Base-by-base conservation (phyloP, 2,888 invertebrate genomes). In the Galerucella pusilla region DNA sequence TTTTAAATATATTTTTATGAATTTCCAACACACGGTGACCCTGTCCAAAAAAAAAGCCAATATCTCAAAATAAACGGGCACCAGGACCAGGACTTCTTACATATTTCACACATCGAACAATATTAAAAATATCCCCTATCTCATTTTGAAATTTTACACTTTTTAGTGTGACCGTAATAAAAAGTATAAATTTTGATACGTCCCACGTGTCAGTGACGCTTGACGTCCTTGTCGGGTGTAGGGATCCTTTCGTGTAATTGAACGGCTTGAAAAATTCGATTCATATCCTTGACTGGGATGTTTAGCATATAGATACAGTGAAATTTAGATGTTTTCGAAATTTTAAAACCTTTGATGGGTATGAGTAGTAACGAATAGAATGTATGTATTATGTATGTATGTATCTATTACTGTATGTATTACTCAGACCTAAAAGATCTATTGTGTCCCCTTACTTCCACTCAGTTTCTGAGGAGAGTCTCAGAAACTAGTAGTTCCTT, bases 51-150 rank as follows among this genome's bases (percentile, higher is more conserved):
- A 75, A 81, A 80, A 75, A 79, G 78, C 81, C 83, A 83, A 82
- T 83, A 82, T 83, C 81, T 83, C 81, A 79, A 82, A 82, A 82
- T 82, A 82, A 78, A 81, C 80, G 80, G 80, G 20, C 64, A 63
- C 35, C 63, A 73, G 74, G 75, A 77, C 73, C 75, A 78, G 76
- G 79, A 79, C 71, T 70, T 78, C 75, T 72, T 79, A 81, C 81
- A 82, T 81, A 82, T 81, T 80, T 82, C 81, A 81, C 81, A 80
- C 74, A 78, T 74, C 80, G 77, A 75, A 69, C 81, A 79, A 84
- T 84, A 84, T 84, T 84, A 83, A 84, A 84, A 84, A 82, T 79
- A 78, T 80, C 82, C 83, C 82, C 76, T 73, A 73, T 78, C 80
- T 81, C 79, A 82, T 83, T 82, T 83, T 85, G 83, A 81, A 85